These are phyloP conservation scores for Atractosteus spatula DNA, from an alignment of 2,113 vertebrate species.

Conservation along the genomic window DNA sequence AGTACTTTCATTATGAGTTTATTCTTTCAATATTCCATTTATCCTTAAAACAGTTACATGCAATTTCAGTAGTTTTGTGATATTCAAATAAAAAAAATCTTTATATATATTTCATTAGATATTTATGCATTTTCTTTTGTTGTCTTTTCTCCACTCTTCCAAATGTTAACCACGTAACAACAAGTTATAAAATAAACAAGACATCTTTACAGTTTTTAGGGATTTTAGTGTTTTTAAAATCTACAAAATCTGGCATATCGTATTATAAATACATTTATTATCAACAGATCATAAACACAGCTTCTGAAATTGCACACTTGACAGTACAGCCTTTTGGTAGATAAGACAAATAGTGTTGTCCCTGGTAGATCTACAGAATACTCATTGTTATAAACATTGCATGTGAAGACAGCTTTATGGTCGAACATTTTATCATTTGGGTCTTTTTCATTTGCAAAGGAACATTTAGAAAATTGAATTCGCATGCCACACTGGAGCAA, in stretches of 20 bases:
- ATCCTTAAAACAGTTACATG: too few relatives aligned
- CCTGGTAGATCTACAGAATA: conserved; percentile 28
- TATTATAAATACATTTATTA: not conserved
- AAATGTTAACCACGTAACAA: not conserved
- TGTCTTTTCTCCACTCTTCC: not conserved
- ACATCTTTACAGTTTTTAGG: not conserved
- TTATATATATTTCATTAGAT: too few relatives aligned
- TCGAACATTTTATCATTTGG: not conserved
- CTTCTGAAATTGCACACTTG: conserved; percentile 22
- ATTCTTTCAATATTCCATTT: too few relatives aligned
- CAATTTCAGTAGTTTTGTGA: too few relatives aligned
- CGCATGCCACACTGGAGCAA: not conserved
- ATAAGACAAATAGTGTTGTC: conserved; percentile 18
- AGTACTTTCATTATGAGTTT: too few relatives aligned
- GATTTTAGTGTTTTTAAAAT: not conserved
- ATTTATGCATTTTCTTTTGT: not conserved
- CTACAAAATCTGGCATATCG: not conserved
- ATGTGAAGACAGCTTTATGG: not conserved
- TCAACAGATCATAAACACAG: not conserved
- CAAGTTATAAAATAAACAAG: not conserved
- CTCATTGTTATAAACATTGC: not conserved
- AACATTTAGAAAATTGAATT: too few relatives aligned
- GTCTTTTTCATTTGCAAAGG: too few relatives aligned
- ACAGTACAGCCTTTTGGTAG: conserved; percentile 23
- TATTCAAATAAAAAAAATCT: too few relatives aligned